phyloP scores from a whole-genome alignment of 2,113 vertebrate genomes.

The Xiphias gladius region DNA sequence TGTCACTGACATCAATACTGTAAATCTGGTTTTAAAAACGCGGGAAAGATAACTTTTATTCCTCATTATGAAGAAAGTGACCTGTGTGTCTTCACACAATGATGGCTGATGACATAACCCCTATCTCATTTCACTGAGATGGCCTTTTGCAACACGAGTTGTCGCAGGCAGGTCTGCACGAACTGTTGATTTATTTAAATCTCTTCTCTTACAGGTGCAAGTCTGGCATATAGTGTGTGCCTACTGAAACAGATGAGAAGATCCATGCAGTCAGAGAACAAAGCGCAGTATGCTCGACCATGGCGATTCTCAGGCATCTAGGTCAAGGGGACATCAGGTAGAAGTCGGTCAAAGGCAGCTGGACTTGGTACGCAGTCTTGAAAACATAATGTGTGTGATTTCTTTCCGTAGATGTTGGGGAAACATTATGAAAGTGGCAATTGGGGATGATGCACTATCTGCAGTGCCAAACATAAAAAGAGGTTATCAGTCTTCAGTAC shows the following conservation, averaged over 20 bases:
- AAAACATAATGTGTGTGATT: not conserved
- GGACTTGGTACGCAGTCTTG: not conserved
- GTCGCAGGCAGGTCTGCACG: not conserved
- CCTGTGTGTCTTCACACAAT: not conserved
- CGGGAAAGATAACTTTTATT: no score
- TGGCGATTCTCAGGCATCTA: not conserved
- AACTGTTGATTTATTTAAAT: not conserved
- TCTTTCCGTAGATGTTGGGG: not conserved
- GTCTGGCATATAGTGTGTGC: not conserved
- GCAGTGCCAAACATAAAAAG: not conserved
- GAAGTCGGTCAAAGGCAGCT: constrained; percentile 1
- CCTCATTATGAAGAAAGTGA: not conserved
- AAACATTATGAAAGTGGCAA: not conserved
- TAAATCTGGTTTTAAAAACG: not conserved
- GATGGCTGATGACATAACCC: not conserved
- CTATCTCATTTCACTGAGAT: not conserved
- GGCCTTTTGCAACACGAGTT: not conserved
- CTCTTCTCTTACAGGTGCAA: not conserved
- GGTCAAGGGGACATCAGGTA: not conserved
- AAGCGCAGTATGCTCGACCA: not conserved
- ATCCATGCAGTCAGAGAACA: not conserved
- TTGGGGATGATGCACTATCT: not conserved
- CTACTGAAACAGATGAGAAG: not conserved
- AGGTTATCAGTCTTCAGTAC: not conserved
- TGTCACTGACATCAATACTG: not conserved